Conservation (phyloP, 2,113 vertebrate species). For the Chionomys nivalis region DNA sequence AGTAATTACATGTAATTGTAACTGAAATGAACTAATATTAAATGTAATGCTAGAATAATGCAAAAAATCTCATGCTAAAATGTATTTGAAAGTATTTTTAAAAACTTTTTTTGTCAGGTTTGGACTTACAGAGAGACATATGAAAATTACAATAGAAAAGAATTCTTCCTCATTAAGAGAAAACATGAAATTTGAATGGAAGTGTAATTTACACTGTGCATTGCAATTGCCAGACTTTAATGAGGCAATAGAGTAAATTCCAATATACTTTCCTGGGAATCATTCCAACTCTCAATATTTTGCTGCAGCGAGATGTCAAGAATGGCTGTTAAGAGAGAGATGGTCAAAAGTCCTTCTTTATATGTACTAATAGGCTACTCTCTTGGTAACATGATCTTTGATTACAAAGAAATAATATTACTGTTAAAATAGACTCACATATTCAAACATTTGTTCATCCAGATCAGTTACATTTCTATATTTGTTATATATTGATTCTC, state of each 20-base stretch:
- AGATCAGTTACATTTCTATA: not conserved
- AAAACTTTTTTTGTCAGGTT: constrained; percentile 69
- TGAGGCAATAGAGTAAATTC: constrained; percentile 79
- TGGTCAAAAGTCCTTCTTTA: constrained; percentile 35
- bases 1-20: constrained; percentile 31
- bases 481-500: not conserved
- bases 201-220: constrained; percentile 76
- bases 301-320: constrained; percentile 69
- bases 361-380: constrained; percentile 30
- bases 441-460: not conserved
- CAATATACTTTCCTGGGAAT: constrained; percentile 78
- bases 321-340: constrained; percentile 65
- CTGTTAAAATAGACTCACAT: not conserved
- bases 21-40: constrained; percentile 39
- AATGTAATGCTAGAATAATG: constrained; percentile 36
- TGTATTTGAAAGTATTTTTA: constrained; percentile 42
- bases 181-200: constrained; percentile 77
- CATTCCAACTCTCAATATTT: constrained; percentile 66
- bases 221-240: constrained; percentile 79
- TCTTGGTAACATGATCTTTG: constrained; percentile 55
- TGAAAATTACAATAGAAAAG: constrained; percentile 72
- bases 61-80: constrained; percentile 58
- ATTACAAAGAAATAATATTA: constrained; percentile 55
- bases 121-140: constrained; percentile 72
- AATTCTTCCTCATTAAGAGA: constrained; percentile 79